Evolutionary conservation across 2,888 invertebrate genomes (phyloP).

Genomic region (Conops quadrifasciatus): DNA sequence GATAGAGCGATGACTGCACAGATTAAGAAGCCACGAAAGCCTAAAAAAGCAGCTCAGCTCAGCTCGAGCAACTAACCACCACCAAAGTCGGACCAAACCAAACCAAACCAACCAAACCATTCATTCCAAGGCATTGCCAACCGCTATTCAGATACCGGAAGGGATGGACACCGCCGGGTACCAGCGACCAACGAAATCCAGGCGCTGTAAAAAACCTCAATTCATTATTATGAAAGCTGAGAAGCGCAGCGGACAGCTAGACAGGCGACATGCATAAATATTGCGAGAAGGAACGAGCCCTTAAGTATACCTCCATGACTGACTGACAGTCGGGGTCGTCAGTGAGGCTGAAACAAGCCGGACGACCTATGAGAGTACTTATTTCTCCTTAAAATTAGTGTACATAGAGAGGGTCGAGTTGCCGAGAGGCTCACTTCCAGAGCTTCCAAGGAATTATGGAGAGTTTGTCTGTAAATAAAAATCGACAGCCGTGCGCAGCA

Average conservation of each 20-base stretch:
- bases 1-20: constrained; percentile 12
- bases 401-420: neutral
- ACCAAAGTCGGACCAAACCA: too few species aligned
- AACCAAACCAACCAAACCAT: too few species aligned
- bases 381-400: neutral
- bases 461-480: constrained; percentile 44
- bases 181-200: constrained; percentile 14
- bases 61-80: neutral
- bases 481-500: constrained; percentile 37
- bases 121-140: too few species aligned
- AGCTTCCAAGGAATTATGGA: constrained; percentile 33
- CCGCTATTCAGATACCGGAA: neutral
- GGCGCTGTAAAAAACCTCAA: constrained; percentile 22
- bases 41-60: constrained; percentile 10
- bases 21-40: constrained; percentile 29
- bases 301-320: neutral
- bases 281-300: constrained; percentile 27
- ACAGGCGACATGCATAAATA: constrained; percentile 19
- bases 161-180: constrained; percentile 11
- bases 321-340: neutral
- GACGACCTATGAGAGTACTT: neutral
- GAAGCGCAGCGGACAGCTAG: constrained; percentile 24
- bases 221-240: constrained; percentile 32
- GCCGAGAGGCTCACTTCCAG: constrained; percentile 3
- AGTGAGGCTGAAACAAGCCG: neutral